These are phyloP conservation scores for Carcinoscorpius rotundicauda DNA, from an alignment of 1,140 invertebrate genomes.

Conservation along the genomic window DNA sequence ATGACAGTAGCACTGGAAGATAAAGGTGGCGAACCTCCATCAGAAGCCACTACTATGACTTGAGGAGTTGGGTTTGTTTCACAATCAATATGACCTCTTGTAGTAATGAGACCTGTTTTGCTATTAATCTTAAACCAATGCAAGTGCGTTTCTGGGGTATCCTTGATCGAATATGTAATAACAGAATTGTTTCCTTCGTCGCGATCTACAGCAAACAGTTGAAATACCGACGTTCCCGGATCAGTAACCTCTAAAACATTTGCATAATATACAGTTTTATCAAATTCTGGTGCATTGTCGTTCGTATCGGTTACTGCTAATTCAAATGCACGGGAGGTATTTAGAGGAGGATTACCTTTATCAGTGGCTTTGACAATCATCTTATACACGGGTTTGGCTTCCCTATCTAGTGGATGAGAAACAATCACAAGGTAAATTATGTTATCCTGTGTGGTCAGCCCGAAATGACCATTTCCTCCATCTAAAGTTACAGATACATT, in stretches of 20 bases:
- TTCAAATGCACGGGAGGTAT: constrained; percentile 63
- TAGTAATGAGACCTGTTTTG: constrained; percentile 73
- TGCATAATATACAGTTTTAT: constrained; percentile 54
- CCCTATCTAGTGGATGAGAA: constrained; percentile 53
- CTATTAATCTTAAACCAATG: constrained; percentile 82
- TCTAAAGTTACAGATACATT: constrained; percentile 81
- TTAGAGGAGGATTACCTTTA: constrained; percentile 83
- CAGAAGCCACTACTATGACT: constrained; percentile 65
- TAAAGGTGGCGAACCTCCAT: constrained; percentile 66
- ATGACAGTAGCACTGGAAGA: constrained; percentile 66
- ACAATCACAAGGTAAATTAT: constrained; percentile 78
- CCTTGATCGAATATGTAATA: constrained; percentile 62
- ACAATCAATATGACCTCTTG: constrained; percentile 71
- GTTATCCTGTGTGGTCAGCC: constrained; percentile 72
- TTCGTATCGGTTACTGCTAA: constrained; percentile 85
- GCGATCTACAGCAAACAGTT: constrained; percentile 58
- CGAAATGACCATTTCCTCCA: constrained; percentile 78
- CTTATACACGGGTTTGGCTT: constrained; percentile 71
- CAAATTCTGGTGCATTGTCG: constrained; percentile 72
- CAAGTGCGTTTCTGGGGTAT: constrained; percentile 53
- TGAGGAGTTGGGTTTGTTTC: constrained; percentile 74
- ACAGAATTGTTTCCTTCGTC: constrained; percentile 82
- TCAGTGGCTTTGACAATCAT: constrained; percentile 78
- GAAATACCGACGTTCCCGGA: constrained; percentile 49
- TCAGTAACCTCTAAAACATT: constrained; percentile 65